Evolutionary conservation across 2,888 invertebrate genomes (phyloP).

Genomic region (Sinopyrophorus schimmeli): DNA sequence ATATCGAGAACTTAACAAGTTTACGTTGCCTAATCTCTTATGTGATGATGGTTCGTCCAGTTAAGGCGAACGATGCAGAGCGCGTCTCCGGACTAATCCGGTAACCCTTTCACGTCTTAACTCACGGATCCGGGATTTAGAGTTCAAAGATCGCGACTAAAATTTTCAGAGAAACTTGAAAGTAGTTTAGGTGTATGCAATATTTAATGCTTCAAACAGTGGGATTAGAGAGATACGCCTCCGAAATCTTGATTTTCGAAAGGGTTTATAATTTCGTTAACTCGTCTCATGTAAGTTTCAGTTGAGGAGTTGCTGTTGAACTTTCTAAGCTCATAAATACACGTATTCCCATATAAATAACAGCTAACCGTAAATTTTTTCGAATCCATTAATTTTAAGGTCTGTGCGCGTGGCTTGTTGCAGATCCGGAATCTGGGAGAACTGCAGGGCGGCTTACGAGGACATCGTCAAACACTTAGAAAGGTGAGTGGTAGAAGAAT

Average conservation of each 20-base stretch:
- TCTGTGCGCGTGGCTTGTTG: too few relatives aligned
- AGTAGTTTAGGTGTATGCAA: constrained; percentile 50
- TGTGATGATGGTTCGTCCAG: constrained; percentile 33
- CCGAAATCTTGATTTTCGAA: constrained; percentile 33
- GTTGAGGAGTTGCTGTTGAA: constrained; percentile 7
- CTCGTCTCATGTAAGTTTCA: constrained; percentile 27
- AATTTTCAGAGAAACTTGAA: constrained; percentile 45
- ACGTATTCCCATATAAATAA: background rate
- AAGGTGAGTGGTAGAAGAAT: constrained; percentile 77
- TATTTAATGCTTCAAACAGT: constrained; percentile 53
- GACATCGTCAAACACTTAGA: constrained; percentile 94
- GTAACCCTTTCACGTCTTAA: constrained; percentile 35
- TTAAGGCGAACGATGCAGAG: constrained; percentile 39
- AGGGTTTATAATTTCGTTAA: constrained; percentile 30
- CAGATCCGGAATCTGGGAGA: constrained; percentile 91
- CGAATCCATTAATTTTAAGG: too few relatives aligned
- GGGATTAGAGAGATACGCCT: constrained; percentile 44
- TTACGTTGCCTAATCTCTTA: constrained; percentile 14
- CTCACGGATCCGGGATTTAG: constrained; percentile 34
- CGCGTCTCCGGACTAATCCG: constrained; percentile 38
- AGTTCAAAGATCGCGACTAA: constrained; percentile 42
- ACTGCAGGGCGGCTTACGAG: constrained; percentile 92
- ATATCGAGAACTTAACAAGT: background rate
- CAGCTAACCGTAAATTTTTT: too few relatives aligned
- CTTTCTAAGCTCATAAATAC: background rate